Base-by-base conservation (phyloP, 2,797 vertebrate genomes). In the Coracias cyanogaster region DNA sequence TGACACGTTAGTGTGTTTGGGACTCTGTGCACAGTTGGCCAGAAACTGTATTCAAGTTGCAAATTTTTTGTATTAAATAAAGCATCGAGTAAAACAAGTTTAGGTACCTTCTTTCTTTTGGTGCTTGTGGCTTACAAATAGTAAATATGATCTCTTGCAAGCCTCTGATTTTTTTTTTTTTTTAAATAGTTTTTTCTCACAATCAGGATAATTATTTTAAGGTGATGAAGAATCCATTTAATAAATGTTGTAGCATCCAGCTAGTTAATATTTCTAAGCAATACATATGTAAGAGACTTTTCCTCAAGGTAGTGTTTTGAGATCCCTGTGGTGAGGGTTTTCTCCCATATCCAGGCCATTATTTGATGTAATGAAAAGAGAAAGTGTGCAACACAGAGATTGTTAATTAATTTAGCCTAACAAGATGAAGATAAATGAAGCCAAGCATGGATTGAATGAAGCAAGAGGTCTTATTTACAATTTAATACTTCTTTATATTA, bases 291-390 rank as follows among this genome's bases (percentile, higher is more conserved):
- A 95, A 86, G 91, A 96, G 93, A 88, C 72, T 96, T 94, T 97
- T 97, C 90, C 88, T 98, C 92, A 97, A 94, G 77, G 90, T 95
- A 95, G 93, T 89, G 62, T 97, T 98, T 95, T 94, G 96, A 86
- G 96, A 97, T 97, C 96, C 97, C 96, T 39, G 15, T 94, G 97
- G 95, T 93, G 95, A 97, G 71, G 76, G 80, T 94, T 97, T 97
- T 97, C 94, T 98, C 98, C 98, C 98, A 96, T 98, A 98, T 98
- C 98, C 97, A 96, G 98, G 97, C 98, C 98, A 99, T 99, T 99
- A 99, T 99, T 99, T 99, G 99, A 99, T 99, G 99, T 99, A 99
- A 99, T 99, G 99, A 99, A 99, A 99, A 99, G 98, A 98, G 99
- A 99, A 99, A 99, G 99, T 99, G 98, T 99, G 98, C 98, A 99